Base-by-base conservation (phyloP, 2,888 invertebrate genomes). In the Acleris sparsana region DNA sequence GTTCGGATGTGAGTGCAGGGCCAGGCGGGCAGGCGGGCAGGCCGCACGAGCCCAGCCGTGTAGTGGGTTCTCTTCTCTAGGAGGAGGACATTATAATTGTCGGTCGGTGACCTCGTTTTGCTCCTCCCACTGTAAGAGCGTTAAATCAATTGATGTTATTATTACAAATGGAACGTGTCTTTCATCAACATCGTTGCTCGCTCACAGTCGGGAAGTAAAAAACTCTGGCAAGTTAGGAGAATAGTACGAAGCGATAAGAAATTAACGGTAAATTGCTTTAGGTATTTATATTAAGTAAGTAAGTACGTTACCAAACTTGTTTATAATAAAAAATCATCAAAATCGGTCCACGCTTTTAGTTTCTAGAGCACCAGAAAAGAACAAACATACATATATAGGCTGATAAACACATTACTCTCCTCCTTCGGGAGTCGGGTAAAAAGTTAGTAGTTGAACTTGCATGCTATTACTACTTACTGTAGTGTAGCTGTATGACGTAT, bases 111-210 rank as follows among this genome's bases (percentile, higher is more conserved):
- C 91, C 92, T 83, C 88, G 82, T 86, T 88, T 82, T 81, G 86
- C 87, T 90, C 87, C 89, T 88, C 86, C 89, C 82, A 91, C 89
- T 92, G 89, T 91, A 89, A 90, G 86, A 90, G 85, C 86, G 84
- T 90, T 92, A 90, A 90, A 91, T 91, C 91, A 92, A 92, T 92
- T 92, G 92, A 89, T 87, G 89, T 88, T 91, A 90, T 89, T 89
- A 92, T 89, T 89, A 91, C 90, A 89, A 90, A 88, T 89, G 89
- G 86, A 85, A 85, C 85, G 85, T 83, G 84, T 83, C 84, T 86
- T 80, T 85, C 84, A 76, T 65, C 61, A 33, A 62, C 57, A 46
- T 82, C 79, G 85, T 86, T 84, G 86, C 84, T 81, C 80, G 80
- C 79, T 79, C 79, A 81, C 78, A 79, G 81, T 82, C 80, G 78